Evolutionary conservation across 2,113 vertebrate species (phyloP), one percentile per base, ranked within the genome.

Genomic region (Taxidea taxus): DNA sequence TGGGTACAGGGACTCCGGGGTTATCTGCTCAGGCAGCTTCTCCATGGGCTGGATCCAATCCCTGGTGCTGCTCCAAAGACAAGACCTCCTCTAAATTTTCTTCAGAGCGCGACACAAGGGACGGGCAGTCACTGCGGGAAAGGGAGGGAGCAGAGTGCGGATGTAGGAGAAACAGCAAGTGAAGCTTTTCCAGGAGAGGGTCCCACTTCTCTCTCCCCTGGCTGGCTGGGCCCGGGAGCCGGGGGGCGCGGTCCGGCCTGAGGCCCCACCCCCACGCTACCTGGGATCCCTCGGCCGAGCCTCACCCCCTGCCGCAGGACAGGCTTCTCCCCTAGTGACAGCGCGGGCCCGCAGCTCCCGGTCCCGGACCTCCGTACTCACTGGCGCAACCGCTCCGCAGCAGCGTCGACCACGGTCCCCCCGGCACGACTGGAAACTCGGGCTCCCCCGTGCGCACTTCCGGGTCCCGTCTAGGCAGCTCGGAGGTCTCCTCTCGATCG

Each of bases 11-110:
- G 66, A 94, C 54, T 96, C 21, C 1, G 2, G 15, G 8, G 64
- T 78, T 81, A 72, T 87, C 78, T 75, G n/a, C 18, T 94, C 70
- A 31, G 31, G 54, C 10, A 31, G 82, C 66, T 74, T 91, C 77
- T 96, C 80, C 95, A 83, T 49, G 84, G 66, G 44, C 44, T 64
- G 68, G 27, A 62, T 80, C 80, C 66, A 90, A 84, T 31, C 37
- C 23, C n/a, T 1, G 1, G 37, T 13, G 51, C 44, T 54, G 34
- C 68, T 87, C 23, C 81, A 93, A 90, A 13, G 20, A 47, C 62
- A 39, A 80, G 21, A 84, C 16, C 47, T 60, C 60, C 64, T 93
- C 66, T 72, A 58, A 42, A 82, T 86, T 20, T 49, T 66, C 81
- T 93, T 91, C 64, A 68, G 39, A 78, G 72, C 25, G 34, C 2